phyloP scores from a whole-genome alignment of 2,113 vertebrate species.

The Gallinago paraguaiae region DNA sequence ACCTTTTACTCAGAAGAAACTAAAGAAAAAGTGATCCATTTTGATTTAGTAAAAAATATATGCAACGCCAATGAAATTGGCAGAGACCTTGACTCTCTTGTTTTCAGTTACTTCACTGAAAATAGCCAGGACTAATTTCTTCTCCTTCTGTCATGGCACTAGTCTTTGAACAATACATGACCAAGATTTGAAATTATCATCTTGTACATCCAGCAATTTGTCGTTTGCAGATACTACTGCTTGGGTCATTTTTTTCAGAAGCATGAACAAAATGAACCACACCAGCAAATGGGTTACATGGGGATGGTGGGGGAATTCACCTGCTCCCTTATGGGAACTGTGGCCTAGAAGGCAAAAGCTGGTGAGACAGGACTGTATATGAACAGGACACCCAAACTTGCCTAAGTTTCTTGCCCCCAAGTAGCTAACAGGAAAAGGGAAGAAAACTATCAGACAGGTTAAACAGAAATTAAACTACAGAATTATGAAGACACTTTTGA shows the following conservation, averaged over 20 bases:
- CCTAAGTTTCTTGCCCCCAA: neutral
- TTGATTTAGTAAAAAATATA: neutral
- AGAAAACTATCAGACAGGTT: neutral
- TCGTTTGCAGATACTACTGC: neutral
- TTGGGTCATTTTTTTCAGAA: neutral
- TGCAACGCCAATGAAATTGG: neutral
- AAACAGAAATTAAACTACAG: neutral
- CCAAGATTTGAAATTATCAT: neutral
- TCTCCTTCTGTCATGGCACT: neutral
- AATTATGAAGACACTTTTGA: neutral
- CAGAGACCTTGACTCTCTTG: neutral
- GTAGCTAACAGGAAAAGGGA: neutral
- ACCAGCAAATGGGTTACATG: neutral
- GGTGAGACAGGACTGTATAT: neutral
- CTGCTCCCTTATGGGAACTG: neutral
- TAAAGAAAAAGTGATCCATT: neutral
- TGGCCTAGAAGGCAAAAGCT: neutral
- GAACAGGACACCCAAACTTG: neutral
- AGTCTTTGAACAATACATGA: neutral
- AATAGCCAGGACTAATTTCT: neutral
- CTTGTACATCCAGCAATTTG: neutral
- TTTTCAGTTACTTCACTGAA: neutral
- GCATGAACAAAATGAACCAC: neutral
- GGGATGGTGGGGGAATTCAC: neutral
- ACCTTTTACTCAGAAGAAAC: neutral